phyloP scores from a whole-genome alignment of 2,888 invertebrate species.

The Matsumyia berberina region DNA sequence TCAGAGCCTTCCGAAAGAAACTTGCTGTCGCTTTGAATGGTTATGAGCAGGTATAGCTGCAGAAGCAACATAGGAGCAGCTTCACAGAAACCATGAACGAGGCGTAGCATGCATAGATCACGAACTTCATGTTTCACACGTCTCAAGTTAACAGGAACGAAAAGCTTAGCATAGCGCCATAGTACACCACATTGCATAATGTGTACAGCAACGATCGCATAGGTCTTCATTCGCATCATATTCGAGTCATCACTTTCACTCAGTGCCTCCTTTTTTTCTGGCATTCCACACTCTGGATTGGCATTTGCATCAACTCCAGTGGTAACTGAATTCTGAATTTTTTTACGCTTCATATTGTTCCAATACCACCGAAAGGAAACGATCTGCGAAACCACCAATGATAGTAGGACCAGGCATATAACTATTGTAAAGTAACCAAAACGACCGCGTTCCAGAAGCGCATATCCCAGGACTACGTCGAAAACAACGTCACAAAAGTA shows the following conservation, averaged over 20 bases:
- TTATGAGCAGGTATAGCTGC: conserved; percentile 90
- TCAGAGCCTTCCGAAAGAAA: conserved; percentile 78
- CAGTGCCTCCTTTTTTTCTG: conserved; percentile 52
- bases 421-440: conserved; percentile 88
- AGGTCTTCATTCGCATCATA: conserved; percentile 49
- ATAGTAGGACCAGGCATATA: conserved; percentile 89
- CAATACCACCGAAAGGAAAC: conserved; percentile 91
- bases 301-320: conserved; percentile 30
- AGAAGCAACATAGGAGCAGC: conserved; percentile 94
- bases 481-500: conserved; percentile 97
- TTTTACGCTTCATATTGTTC: conserved; percentile 76
- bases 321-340: conserved; percentile 15
- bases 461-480: conserved; percentile 93
- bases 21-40: conserved; percentile 81
- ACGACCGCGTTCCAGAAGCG: conserved; percentile 89
- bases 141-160: conserved; percentile 92
- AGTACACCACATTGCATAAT: conserved; percentile 89
- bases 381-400: conserved; percentile 90
- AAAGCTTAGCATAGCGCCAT: conserved; percentile 93
- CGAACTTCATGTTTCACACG: conserved; percentile 93
- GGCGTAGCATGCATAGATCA: conserved; percentile 90
- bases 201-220: conserved; percentile 87
- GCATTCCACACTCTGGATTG: conserved; percentile 32
- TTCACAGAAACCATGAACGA: conserved; percentile 94
- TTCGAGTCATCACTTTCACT: conserved; percentile 23